Base-by-base conservation (phyloP, 2,888 invertebrate species). In the Cartodere bifasciata region DNA sequence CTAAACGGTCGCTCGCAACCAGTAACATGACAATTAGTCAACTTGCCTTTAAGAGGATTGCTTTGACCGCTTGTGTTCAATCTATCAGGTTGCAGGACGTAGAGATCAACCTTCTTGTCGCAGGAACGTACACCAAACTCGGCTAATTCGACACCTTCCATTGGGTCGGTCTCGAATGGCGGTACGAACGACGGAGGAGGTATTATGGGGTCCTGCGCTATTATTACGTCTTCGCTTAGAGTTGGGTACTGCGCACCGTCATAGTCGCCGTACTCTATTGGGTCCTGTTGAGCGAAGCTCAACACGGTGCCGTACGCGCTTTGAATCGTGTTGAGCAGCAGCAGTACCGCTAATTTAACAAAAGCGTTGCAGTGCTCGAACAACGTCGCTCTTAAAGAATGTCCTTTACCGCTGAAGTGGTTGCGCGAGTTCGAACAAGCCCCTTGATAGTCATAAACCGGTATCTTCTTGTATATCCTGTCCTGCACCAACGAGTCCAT, bases 401-500 rank as follows among this genome's bases (percentile, higher is more conserved):
- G n/a, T n/a, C n/a, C n/a, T n/a, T 57, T 56, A 23, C 70, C 75
- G 44, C 72, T 75, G 42, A 69, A 74, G 24, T 74, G 73, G 45
- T 72, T 75, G 30, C 71, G 68, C 22, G 73, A 74, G 46, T 72
- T 72, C 0, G 78, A 75, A 50, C 90, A 91, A 22, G 83, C 70
- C 1, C 87, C 90, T 58, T 91, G 91, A 52, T 88, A 87, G 53
- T 91, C 90, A 44, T 82, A 82, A 1, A 90, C 79, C 0, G 79
- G 74, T 2, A 91, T 77, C 54, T 85, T 82, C 50, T 84, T 84
- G 59, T 87, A 91, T 48, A 91, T 88, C 39, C 82, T 72, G 51
- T 87, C 87, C 53, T 90, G 86, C 0, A 91, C 88, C 30, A 90
- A 61, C 0, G 87, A 86, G 58, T 90, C 87, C 87, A 91, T 88